Base-by-base conservation (phyloP, 1,140 invertebrate genomes). In the Andrena cerasifolii region DNA sequence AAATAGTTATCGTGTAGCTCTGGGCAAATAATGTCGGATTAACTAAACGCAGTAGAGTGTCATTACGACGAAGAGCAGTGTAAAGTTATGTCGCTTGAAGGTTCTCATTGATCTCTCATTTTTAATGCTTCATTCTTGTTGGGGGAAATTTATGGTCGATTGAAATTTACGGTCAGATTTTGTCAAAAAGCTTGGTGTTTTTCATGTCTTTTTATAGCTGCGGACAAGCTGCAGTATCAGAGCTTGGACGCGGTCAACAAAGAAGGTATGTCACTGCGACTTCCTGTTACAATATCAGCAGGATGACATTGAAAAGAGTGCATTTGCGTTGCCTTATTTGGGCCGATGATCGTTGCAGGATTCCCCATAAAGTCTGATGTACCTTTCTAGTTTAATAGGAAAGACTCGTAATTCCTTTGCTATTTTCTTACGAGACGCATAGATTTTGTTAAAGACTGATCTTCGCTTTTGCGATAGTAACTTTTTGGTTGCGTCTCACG, bases 191-290 rank as follows among this genome's bases (percentile, higher is more conserved):
- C 31, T 28, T 84, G 82, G 88, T 92, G 86, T 91, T 88, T 88
- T 76, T 91, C 86, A 84, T 90, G 79, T 91, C 88, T 93, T 87
- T 91, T 92, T 91, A 90, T 93, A 91, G 91, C 93, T 94, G 93
- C 92, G 90, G 93, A 93, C 88, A 93, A 94, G 91, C 92, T 94
- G 90, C 93, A 93, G 88, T 94, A 94, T 93, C 94, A 94, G 91
- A 94, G 94, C 92, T 92, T 95, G 91, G 94, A 95, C 86, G 94
- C 94, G 86, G 94, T 95, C 88, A 94, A 94, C 87, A 94, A 93
- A 80, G 90, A 94, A 94, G 94, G 94, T 94, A 94, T 88, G 93
- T 92, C 77, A 75, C 47, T 78, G 18, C 59, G 74, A 47, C 58
- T 78, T 78, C 12, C 12, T 82, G 18, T 58, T 58, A 28, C 62